phyloP scores from a whole-genome alignment of 2,113 vertebrate genomes.

The Corvus moneduloides region DNA sequence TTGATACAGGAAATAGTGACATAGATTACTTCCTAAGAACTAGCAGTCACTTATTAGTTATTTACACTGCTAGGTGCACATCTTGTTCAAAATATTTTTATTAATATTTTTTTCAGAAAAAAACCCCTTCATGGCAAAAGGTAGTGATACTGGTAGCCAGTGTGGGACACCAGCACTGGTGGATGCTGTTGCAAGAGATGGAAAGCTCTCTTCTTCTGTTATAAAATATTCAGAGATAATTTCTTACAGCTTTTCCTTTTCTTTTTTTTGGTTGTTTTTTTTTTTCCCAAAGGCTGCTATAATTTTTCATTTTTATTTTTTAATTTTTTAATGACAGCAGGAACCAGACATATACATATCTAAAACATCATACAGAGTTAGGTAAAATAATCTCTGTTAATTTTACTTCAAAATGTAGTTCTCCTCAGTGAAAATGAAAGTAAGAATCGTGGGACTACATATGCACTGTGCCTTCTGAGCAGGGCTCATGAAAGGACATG shows the following conservation, averaged over 20 bases:
- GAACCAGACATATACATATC: neutral
- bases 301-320: neutral
- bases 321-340: neutral
- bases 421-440: neutral
- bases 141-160: neutral
- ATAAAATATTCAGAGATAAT: neutral
- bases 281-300: too few species aligned
- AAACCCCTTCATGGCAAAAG: fast-evolving
- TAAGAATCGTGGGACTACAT: neutral
- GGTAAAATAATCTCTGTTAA: neutral
- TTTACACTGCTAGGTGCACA: neutral
- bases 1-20: neutral
- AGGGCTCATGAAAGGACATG: neutral
- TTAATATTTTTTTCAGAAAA: neutral
- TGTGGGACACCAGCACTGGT: neutral
- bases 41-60: neutral
- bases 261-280: neutral
- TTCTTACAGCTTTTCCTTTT: neutral
- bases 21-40: neutral
- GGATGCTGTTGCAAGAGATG: neutral
- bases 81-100: neutral
- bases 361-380: neutral
- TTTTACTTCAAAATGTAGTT: neutral
- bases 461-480: neutral
- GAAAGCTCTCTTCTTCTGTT: neutral